Percentiles rank a stretch among this genome's conserved stretches.
phyloP scores from a whole-genome alignment of 2,113 vertebrate species.

The Tragelaphus imberbis region DNA sequence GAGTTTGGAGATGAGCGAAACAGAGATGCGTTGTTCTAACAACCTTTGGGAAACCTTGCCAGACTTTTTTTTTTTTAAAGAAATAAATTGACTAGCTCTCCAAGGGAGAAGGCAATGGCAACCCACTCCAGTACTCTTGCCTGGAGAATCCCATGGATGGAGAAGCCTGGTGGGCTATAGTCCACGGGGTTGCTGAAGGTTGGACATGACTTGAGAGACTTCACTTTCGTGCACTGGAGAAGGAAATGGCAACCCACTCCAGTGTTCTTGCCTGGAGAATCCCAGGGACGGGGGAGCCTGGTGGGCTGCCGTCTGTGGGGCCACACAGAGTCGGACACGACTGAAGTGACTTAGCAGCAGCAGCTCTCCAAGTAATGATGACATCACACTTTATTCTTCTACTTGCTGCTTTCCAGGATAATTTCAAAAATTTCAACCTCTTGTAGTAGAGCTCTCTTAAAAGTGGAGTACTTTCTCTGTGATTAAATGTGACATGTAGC shows the following conservation, averaged over 20 bases:
- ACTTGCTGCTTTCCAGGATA: background rate
- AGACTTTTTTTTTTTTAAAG: background rate
- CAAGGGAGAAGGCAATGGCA: background rate
- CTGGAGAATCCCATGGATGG: no score
- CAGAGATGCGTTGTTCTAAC: background rate
- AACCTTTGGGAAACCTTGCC: background rate
- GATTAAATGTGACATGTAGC: background rate
- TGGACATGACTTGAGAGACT: no score
- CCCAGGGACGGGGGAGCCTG: no score
- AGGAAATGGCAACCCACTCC: no score
- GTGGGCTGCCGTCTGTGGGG: no score
- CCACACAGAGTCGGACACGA: no score
- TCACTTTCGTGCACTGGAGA: no score
- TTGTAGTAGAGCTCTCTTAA: background rate
- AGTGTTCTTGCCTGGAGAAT: no score
- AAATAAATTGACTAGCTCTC: background rate
- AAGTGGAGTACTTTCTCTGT: background rate
- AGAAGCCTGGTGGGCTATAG: no score
- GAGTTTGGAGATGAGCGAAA: background rate
- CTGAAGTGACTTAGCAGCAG: no score
- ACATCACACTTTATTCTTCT: slow-evolving; percentile 28
- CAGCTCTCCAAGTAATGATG: background rate
- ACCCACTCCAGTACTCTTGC: no score
- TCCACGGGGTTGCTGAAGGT: no score
- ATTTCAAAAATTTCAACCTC: background rate